Evolutionary conservation across 23 tunicate genomes (phyloP).

Genomic region (Styela clava): DNA sequence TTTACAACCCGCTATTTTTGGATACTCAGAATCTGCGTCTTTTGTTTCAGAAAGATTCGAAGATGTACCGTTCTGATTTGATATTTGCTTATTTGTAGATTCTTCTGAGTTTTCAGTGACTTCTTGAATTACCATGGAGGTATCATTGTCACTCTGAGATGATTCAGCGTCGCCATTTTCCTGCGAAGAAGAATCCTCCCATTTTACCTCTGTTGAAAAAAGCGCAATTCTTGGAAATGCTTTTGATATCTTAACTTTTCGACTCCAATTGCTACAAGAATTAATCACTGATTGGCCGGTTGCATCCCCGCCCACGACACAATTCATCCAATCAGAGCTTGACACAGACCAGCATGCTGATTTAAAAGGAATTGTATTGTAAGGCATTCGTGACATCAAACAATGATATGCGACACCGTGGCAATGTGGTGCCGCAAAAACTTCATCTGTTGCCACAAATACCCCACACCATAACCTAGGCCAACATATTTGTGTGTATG

Average conservation of each 20-base stretch:
- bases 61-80: too few relatives aligned
- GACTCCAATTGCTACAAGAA: constrained; percentile 38
- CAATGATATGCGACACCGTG: constrained; percentile 37
- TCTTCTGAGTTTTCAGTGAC: neutral
- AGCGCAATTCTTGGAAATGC: neutral
- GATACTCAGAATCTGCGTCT: neutral
- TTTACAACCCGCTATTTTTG: neutral
- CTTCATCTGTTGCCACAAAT: constrained; percentile 54
- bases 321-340: constrained; percentile 66
- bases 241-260: neutral
- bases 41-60: neutral
- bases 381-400: constrained; percentile 9
- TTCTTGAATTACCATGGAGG: neutral
- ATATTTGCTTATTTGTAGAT: neutral
- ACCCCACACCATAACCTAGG: constrained; percentile 57
- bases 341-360: constrained; percentile 60
- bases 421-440: constrained; percentile 49
- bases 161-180: neutral
- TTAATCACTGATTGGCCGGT: constrained; percentile 54
- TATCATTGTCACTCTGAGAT: neutral
- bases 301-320: constrained; percentile 63
- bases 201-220: neutral
- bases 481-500: constrained; percentile 60
- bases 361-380: constrained; percentile 46
- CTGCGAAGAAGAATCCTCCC: neutral